Evolutionary conservation across 2,888 invertebrate genomes (phyloP).

Genomic region (Cataglyphis rosenhaueri): DNA sequence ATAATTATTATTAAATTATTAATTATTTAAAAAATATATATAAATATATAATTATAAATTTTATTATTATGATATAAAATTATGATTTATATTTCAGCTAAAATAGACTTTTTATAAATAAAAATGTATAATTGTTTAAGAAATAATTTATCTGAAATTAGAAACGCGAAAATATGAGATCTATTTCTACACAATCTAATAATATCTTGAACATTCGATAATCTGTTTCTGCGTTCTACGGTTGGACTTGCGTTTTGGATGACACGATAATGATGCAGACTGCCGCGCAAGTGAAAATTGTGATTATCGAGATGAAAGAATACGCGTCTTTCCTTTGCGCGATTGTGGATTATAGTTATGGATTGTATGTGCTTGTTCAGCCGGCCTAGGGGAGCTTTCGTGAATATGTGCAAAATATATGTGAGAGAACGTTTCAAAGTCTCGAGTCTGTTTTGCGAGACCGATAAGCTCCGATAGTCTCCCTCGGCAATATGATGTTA

Average conservation of each 20-base stretch:
- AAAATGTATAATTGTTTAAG: not conserved
- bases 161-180: not conserved
- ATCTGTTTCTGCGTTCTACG: not conserved
- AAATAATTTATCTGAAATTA: not conserved
- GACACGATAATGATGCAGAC: constrained; percentile 8
- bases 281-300: constrained; percentile 7
- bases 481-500: constrained; percentile 50
- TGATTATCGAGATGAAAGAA: constrained; percentile 7
- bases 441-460: constrained; percentile 1
- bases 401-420: constrained; percentile 28
- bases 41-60: not conserved
- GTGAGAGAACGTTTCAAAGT: constrained; percentile 14
- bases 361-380: constrained; percentile 45
- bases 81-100: not conserved
- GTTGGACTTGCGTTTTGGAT: not conserved
- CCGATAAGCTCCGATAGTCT: constrained; percentile 41
- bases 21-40: not conserved
- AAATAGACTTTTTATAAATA: not conserved
- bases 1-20: no score
- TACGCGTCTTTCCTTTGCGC: constrained; percentile 1
- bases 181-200: not conserved
- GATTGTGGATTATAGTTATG: constrained; percentile 22
- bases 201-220: not conserved
- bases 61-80: not conserved
- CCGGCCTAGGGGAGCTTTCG: constrained; percentile 62